Base-by-base conservation (phyloP, 2,113 vertebrate genomes). In the Scartelaos histophorus region DNA sequence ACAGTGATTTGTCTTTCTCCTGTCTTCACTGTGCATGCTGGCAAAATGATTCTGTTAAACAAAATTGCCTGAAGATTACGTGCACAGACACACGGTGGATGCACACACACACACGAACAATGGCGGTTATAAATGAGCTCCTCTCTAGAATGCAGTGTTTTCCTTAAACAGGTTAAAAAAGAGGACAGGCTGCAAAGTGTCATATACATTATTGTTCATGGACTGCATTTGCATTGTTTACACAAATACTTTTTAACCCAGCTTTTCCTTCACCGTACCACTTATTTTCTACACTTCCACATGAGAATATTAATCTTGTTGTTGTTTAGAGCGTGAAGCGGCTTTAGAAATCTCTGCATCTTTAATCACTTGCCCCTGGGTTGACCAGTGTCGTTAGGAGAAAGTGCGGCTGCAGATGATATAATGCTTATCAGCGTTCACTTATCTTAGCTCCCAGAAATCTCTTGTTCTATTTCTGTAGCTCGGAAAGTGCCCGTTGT, bases 11-110 rank as follows among this genome's bases (percentile, higher is more conserved):
- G 88, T 91, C 88, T 89, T 88, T 80, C 79, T 83, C 81, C 72
- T 80, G 86, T 88, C 83, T 87, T 70, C 78, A 84, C 82, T 64
- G 73, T 66, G 82, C 61, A 65, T 79, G 74, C 66, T 57, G 72
- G 75, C 86, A 85, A 89, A 89, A 91, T 89, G 70, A 85, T 90
- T 90, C 81, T 80, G 85, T 87, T 91, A 85, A 85, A 88, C 86
- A 89, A 85, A 88, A 89, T 89, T 87, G 88, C 86, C 81, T 82
- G 72, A 83, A 85, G 79, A 90, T 83, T 83, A 76, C 80, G 66
- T 64, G 65, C 74, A 76, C 56, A 71, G 65, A 79, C 74, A 74
- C 67, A 73, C 24, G 47, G 46, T 51, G 49, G 47, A 66, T 66
- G 43, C 66, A 47, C 51, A 54, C 51, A 53, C 53, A 64, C 70